phyloP scores from a whole-genome alignment of 1,140 invertebrate species.

The Scaptomyza hsui region DNA sequence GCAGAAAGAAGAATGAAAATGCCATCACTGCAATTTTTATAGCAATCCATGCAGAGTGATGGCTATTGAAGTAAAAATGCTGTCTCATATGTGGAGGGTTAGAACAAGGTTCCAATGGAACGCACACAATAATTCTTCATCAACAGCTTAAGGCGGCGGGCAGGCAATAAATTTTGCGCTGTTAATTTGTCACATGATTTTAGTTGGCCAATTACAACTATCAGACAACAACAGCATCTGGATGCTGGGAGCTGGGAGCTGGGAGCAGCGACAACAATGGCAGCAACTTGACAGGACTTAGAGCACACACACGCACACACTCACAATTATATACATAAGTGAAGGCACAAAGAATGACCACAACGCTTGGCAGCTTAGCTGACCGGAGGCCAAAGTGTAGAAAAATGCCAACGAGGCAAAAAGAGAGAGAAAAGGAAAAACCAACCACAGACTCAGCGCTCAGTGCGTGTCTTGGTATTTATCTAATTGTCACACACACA shows the following conservation, averaged over 20 bases:
- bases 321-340: constrained; percentile 4
- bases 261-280: constrained; percentile 64
- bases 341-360: constrained; percentile 28
- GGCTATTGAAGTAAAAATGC: not conserved
- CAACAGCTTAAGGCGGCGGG: constrained; percentile 79
- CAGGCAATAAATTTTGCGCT: constrained; percentile 82
- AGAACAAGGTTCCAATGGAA: constrained; percentile 23
- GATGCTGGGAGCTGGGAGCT: constrained; percentile 15
- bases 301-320: constrained; percentile 6
- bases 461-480: constrained; percentile 75
- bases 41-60: not conserved
- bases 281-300: constrained; percentile 37
- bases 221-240: constrained; percentile 64
- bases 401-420: constrained; percentile 76
- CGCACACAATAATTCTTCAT: constrained; percentile 78
- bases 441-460: constrained; percentile 41
- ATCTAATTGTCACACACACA: constrained; percentile 68
- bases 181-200: constrained; percentile 83
- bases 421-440: constrained; percentile 44
- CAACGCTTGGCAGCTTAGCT: constrained; percentile 62
- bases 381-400: constrained; percentile 67
- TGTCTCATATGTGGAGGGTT: constrained; percentile 21
- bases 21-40: constrained; percentile 1
- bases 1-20: not conserved
- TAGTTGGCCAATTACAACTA: constrained; percentile 83